Percentiles rank a stretch among this genome's conserved stretches.
These are phyloP conservation scores for Rhadinocentrus ornatus DNA, from an alignment of 2,797 vertebrate species.

Conservation along the genomic window DNA sequence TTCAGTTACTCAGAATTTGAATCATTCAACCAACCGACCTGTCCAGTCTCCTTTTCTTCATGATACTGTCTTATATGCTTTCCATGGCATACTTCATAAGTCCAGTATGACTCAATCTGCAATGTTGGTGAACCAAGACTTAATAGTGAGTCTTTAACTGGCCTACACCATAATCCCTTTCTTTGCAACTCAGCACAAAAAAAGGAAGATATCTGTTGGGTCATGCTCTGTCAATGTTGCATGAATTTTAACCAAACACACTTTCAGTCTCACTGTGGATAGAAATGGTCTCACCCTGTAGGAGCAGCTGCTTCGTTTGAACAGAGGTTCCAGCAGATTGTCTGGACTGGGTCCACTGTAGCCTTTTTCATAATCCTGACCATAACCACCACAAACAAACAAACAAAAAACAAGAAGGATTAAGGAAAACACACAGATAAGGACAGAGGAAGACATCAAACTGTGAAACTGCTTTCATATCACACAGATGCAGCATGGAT, in stretches of 20 bases:
- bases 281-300: slow-evolving; percentile 87
- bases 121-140: slow-evolving; percentile 29
- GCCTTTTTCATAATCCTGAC: slow-evolving; percentile 88
- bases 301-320: slow-evolving; percentile 98
- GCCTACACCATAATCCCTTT: not conserved
- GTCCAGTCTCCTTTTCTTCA: slow-evolving; percentile 96
- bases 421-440: not conserved
- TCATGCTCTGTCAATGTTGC: slow-evolving; percentile 29
- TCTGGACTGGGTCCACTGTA: slow-evolving; percentile 89
- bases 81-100: slow-evolving; percentile 97
- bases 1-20: slow-evolving; percentile 14
- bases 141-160: not conserved
- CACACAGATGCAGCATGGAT: not conserved
- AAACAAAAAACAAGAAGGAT: not conserved
- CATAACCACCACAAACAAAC: slow-evolving; percentile 17
- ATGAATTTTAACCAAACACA: not conserved
- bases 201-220: not conserved
- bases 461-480: not conserved
- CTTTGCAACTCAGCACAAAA: not conserved
- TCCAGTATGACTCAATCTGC: slow-evolving; percentile 99
- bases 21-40: slow-evolving; percentile 81
- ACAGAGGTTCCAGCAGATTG: slow-evolving; percentile 91
- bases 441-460: not conserved
- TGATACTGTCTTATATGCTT: slow-evolving; percentile 97
- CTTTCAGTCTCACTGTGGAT: slow-evolving; percentile 19